Percentiles rank a stretch among this genome's conserved stretches.
phyloP scores from a whole-genome alignment of 2,888 invertebrate genomes.

The Melikaiella ostensackeni region DNA sequence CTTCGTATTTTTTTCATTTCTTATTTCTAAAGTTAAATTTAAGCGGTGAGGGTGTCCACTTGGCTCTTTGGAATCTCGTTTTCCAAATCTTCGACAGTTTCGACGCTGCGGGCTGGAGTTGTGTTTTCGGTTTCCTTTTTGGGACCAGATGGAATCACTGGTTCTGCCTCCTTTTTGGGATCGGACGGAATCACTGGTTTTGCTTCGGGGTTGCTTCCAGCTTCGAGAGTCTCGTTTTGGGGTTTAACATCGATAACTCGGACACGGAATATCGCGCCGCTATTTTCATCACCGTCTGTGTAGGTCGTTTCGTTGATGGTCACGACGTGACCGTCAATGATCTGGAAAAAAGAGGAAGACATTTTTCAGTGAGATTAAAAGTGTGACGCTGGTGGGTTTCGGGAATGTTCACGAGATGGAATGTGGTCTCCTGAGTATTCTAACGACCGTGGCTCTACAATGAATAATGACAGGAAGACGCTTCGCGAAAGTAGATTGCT shows the following conservation, averaged over 20 bases:
- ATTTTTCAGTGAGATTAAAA: conserved; percentile 15
- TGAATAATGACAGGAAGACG: neutral
- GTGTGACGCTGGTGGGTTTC: neutral
- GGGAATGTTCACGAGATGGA: neutral
- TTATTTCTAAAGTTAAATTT: conserved; percentile 39
- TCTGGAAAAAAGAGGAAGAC: conserved; percentile 65
- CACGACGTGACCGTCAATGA: conserved; percentile 79
- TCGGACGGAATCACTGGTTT: conserved; percentile 50
- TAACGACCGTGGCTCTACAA: neutral
- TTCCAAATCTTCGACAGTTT: conserved; percentile 72
- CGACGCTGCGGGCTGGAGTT: conserved; percentile 63
- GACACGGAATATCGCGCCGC: conserved; percentile 76
- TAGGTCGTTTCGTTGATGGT: conserved; percentile 80
- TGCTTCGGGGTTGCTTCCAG: conserved; percentile 47
- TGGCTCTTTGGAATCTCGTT: conserved; percentile 72
- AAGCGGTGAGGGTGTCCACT: conserved; percentile 69
- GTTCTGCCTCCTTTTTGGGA: conserved; percentile 48
- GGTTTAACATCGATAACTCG: conserved; percentile 78
- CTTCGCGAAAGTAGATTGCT: neutral
- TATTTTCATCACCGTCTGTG: conserved; percentile 73
- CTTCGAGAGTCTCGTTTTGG: conserved; percentile 61
- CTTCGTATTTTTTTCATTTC: neutral
- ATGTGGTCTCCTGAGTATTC: neutral
- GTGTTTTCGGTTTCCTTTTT: conserved; percentile 54
- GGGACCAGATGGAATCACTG: conserved; percentile 45